Evolutionary conservation across 2,113 vertebrate species (phyloP), one percentile per base, ranked within the genome.

Genomic region (Corythaixoides concolor): DNA sequence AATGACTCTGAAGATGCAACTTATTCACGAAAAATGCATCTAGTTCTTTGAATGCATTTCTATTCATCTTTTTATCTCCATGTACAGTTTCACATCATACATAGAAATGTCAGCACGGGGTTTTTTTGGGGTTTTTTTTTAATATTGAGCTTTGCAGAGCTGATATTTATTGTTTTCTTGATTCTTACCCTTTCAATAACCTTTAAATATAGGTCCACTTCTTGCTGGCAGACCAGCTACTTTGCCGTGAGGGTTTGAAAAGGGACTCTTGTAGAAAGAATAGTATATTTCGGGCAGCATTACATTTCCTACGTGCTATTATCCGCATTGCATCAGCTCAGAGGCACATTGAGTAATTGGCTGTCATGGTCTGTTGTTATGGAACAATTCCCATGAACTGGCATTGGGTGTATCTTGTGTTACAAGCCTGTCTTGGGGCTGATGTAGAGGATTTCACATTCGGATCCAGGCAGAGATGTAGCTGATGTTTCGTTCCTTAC

Each of bases 131-230:
- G n/a, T 37, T 27, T 33, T 70, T 23, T 43, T 28, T 18, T 39
- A 85, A 72, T 68, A 76, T 19, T 33, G 59, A 68, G 79, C 66
- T 87, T 75, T 78, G 47, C 69, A 47, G 67, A 55, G 50, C n/a
- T 19, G 11, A 79, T 85, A 45, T 92, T 78, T 84, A 50, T 77
- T 85, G 64, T 95, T 92, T 93, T 26, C 58, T 76, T 59, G 45
- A 26, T 83, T 89, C 81, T 62, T 96, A 74, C 69, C 80, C 80
- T 95, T 97, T 92, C 43, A 91, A 89, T 88, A 89, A 95, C 85
- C 90, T 96, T 96, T 89, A 80, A 89, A 74, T 75, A 33, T 21
- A 28, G 59, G 87, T 58, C 74, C 28, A 24, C 24, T 68, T 59
- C 69, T 68, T 83, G n/a, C 50, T 77, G 82, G 69, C 70, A 92